Evolutionary conservation across 2,888 invertebrate species (phyloP).

Genomic region (Drosophila setosimentum): DNA sequence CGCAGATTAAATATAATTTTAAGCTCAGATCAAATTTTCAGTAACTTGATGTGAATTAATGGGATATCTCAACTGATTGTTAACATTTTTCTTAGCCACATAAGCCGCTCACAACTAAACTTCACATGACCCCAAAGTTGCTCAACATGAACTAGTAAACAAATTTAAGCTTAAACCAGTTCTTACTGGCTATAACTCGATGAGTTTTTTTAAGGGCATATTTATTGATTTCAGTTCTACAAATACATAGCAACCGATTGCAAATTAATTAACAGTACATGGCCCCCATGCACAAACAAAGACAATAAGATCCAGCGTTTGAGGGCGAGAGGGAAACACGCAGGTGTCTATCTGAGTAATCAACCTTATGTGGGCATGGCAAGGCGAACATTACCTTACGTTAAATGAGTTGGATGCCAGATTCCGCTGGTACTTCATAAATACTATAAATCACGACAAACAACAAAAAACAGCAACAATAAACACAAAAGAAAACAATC

Average conservation of each 20-base stretch:
- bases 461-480: slow-evolving; percentile 32
- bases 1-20: slow-evolving; percentile 5
- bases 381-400: slow-evolving; percentile 36
- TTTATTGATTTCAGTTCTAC: background rate
- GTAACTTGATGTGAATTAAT: background rate
- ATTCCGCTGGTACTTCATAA: slow-evolving; percentile 62
- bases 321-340: background rate
- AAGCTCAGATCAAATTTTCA: background rate
- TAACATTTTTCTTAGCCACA: background rate
- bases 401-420: slow-evolving; percentile 53
- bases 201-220: background rate
- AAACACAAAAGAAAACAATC: slow-evolving; percentile 63
- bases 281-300: slow-evolving; percentile 41
- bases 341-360: slow-evolving; percentile 71
- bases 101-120: background rate
- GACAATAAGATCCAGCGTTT: background rate
- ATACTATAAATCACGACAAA: slow-evolving; percentile 70
- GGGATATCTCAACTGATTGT: background rate
- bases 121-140: background rate
- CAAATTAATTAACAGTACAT: slow-evolving; percentile 80
- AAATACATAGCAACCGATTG: slow-evolving; percentile 40
- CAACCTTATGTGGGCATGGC: slow-evolving; percentile 78
- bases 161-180: background rate
- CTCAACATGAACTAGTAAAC: background rate
- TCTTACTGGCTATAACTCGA: background rate